phyloP scores from a whole-genome alignment of 2,113 vertebrate species.

The Chamaea fasciata region DNA sequence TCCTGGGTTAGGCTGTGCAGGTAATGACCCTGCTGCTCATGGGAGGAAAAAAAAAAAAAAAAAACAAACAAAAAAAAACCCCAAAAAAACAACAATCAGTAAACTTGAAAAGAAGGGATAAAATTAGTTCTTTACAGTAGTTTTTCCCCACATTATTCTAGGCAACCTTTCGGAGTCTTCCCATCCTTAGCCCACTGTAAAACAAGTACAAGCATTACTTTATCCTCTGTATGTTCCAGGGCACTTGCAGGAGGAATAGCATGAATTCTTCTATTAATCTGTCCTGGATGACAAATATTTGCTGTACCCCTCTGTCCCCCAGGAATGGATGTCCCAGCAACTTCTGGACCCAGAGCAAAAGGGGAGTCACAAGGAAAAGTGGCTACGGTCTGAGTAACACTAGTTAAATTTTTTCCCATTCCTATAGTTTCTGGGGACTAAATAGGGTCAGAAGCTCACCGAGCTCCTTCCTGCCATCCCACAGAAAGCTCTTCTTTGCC shows the following conservation, averaged over 20 bases:
- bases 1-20: background rate
- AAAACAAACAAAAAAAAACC: background rate
- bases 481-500: background rate
- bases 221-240: background rate
- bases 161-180: background rate
- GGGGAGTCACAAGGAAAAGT: background rate
- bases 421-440: background rate
- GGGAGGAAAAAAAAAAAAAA: background rate
- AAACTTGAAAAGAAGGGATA: background rate
- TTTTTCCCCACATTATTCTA: background rate
- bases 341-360: background rate
- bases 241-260: background rate
- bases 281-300: background rate
- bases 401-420: background rate
- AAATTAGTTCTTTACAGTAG: background rate
- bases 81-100: background rate
- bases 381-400: background rate
- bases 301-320: background rate
- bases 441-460: background rate
- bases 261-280: background rate
- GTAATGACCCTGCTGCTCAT: background rate
- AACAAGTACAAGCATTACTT: background rate
- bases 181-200: background rate
- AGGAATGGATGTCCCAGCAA: background rate
- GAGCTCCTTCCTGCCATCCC: background rate